These are phyloP conservation scores for Cephalopachus bancanus DNA, from an alignment of 2,797 vertebrate species.

Conservation along the genomic window DNA sequence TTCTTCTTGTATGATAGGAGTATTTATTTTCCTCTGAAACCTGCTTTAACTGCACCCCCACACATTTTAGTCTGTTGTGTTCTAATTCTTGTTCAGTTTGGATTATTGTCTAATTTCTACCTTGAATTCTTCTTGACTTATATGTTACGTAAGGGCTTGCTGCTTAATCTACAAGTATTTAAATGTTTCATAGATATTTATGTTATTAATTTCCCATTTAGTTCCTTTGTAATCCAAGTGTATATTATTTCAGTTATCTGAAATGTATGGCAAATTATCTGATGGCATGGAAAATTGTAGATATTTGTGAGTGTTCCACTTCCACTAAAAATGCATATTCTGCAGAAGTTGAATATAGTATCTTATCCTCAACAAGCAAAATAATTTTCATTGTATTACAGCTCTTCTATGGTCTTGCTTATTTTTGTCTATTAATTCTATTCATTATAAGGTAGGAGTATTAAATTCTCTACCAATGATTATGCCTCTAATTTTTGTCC, in stretches of 20 bases:
- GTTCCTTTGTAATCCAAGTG: neutral
- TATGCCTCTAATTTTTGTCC: neutral
- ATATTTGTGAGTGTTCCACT: neutral
- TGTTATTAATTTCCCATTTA: neutral
- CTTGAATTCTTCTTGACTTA: neutral
- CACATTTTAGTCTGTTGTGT: neutral
- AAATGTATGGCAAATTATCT: neutral
- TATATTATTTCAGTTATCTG: conserved; percentile 10
- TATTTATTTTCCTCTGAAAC: neutral
- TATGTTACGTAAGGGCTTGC: neutral
- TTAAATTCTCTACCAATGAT: neutral
- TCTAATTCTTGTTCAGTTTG: neutral
- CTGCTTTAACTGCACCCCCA: neutral
- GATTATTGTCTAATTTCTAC: neutral
- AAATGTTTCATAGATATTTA: neutral
- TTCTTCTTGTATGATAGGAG: neutral
- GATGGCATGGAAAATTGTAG: neutral
- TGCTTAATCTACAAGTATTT: neutral
- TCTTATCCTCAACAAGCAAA: neutral
- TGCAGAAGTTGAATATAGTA: neutral
- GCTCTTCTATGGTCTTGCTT: neutral
- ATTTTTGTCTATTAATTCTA: neutral
- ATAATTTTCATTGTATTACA: neutral
- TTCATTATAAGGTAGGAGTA: neutral
- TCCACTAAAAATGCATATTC: neutral